Evolutionary conservation across 2,797 vertebrate genomes (phyloP).

Genomic region (Ctenochaetus hawaiiensis): DNA sequence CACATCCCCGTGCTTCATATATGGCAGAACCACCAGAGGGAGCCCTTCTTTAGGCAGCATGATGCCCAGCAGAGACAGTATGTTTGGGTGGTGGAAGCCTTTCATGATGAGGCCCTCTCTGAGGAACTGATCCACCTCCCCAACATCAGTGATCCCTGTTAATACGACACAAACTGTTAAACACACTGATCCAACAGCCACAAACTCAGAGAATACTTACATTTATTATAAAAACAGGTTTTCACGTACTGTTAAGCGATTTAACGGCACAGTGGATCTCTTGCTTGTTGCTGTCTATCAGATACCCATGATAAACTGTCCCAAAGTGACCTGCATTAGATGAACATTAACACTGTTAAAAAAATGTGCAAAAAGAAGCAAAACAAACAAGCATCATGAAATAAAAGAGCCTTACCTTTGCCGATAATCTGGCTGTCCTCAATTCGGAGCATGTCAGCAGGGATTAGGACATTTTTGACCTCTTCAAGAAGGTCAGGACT

Average conservation of each 20-base stretch:
- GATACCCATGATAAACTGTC: constrained; percentile 93
- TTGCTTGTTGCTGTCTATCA: constrained; percentile 86
- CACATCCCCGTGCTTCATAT: constrained; percentile 96
- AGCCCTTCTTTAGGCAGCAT: constrained; percentile 91
- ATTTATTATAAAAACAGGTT: background rate
- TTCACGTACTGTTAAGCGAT: constrained; percentile 90
- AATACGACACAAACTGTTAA: constrained; percentile 14
- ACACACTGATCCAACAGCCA: background rate
- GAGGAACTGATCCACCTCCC: constrained; percentile 95
- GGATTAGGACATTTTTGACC: constrained; percentile 95
- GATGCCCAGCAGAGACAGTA: constrained; percentile 93
- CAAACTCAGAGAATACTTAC: background rate
- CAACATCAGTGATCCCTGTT: constrained; percentile 92
- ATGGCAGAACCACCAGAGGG: constrained; percentile 93
- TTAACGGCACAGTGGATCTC: constrained; percentile 92
- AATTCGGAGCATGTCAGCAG: constrained; percentile 86
- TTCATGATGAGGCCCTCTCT: constrained; percentile 97
- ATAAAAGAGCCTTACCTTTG: constrained; percentile 85
- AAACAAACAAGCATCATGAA: background rate
- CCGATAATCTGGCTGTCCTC: constrained; percentile 91
- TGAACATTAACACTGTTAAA: background rate
- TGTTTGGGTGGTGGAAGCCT: constrained; percentile 92
- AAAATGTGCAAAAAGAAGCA: background rate
- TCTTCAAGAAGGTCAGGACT: constrained; percentile 89
- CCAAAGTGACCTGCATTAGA: constrained; percentile 91